Percentiles rank a stretch among this genome's conserved stretches.
phyloP scores from a whole-genome alignment of 2,113 vertebrate species.

The Odobenus rosmarus region DNA sequence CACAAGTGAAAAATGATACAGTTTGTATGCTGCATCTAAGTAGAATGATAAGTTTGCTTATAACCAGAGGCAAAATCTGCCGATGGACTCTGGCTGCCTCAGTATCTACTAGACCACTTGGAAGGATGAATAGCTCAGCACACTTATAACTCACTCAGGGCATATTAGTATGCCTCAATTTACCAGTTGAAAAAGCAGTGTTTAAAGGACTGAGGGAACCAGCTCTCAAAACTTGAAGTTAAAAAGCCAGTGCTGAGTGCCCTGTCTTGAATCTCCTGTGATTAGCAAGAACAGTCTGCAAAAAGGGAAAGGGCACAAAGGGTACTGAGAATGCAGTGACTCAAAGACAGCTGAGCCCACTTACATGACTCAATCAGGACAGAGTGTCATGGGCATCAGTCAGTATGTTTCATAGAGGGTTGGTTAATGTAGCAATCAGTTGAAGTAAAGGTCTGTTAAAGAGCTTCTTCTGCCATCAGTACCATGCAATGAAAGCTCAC shows the following conservation, averaged over 20 bases:
- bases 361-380: constrained; percentile 10
- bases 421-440: neutral
- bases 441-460: constrained; percentile 29
- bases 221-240: constrained; percentile 18
- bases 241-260: neutral
- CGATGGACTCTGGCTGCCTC: neutral
- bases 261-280: neutral
- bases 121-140: neutral
- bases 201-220: constrained; percentile 1
- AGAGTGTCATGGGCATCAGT: neutral
- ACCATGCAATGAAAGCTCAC: neutral
- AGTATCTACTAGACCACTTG: neutral
- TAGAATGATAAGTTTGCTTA: neutral
- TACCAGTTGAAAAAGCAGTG: constrained; percentile 5
- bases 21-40: neutral
- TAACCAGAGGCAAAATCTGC: neutral
- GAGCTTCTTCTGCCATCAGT: neutral
- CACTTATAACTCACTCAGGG: neutral
- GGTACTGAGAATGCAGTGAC: neutral
- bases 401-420: neutral
- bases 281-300: neutral
- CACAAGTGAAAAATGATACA: neutral
- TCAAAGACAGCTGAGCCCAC: neutral
- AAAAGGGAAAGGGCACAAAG: neutral
- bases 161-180: neutral